Base-by-base conservation (phyloP, 2,113 vertebrate genomes). In the Globicephala melas region DNA sequence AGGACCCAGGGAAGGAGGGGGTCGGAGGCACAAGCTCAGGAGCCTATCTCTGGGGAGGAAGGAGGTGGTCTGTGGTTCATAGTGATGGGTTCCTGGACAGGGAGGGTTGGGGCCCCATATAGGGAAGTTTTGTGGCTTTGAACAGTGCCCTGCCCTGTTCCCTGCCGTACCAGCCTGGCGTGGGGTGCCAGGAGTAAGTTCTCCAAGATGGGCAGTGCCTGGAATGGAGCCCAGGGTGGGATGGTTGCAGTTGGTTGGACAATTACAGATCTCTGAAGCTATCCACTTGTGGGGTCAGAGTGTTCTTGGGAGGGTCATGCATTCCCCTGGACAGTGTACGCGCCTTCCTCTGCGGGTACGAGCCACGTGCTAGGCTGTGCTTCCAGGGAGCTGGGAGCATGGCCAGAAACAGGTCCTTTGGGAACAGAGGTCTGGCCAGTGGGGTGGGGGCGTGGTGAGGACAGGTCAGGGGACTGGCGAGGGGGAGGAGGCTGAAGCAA, bases 351-450 rank as follows among this genome's bases (percentile, higher is more conserved):
- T 84, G 79, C 62, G 81, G 15, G 74, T 94, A 50, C 50, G 47
- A 95, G 74, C 86, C 97, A 97, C 94, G 92, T 96, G 94, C 79
- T 91, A 68, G 93, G 67, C 68, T 94, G 58, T 94, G 82, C 93
- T 97, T 97, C 82, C 89, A 94, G 82, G 83, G 91, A 63, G 13
- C 86, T 94, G 93, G 97, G 93, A 97, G 87, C 76, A 36, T 55
- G 83, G 89, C 97, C 94, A 91, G 81, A 95, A 95, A 85, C 2
- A 68, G 91, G 85, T 86, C 95, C 91, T 96, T 93, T 85, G 96
- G 93, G 93, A 96, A 38, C 58, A 91, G 95, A 97, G 96, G 76
- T 97, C 91, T 91, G 85, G 80, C 38, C 31, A 62, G 15, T 94
- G 62, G 38, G 44, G 58, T 28, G 26, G 62, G 25, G 33, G 18